Evolutionary conservation across 2,113 vertebrate genomes (phyloP).

Genomic region (Vidua macroura): DNA sequence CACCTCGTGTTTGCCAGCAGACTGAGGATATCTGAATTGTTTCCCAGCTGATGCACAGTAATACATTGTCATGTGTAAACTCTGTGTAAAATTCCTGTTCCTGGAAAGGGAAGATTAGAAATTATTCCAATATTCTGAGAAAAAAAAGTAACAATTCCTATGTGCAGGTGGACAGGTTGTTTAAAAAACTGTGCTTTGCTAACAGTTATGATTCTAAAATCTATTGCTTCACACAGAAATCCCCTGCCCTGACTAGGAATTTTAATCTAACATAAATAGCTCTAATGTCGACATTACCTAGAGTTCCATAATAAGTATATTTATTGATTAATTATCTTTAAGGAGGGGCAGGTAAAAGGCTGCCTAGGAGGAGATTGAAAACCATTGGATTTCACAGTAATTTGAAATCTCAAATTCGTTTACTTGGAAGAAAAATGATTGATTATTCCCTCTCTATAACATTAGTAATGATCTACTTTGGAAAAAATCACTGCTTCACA

Average conservation of each 20-base stretch:
- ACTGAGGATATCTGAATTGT: neutral
- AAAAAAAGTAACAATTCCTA: neutral
- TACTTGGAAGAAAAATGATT: neutral
- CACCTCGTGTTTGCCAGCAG: neutral
- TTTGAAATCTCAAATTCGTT: neutral
- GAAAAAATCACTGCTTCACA: neutral
- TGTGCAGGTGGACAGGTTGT: neutral
- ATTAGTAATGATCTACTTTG: neutral
- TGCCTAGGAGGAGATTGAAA: neutral
- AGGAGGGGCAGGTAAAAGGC: rapidly evolving
- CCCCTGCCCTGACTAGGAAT: neutral
- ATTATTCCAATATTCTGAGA: neutral
- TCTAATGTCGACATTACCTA: neutral
- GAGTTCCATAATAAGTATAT: neutral
- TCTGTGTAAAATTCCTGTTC: neutral
- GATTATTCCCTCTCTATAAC: rapidly evolving
- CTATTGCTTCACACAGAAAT: neutral
- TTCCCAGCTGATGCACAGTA: neutral
- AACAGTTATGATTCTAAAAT: neutral
- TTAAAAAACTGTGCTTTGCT: neutral
- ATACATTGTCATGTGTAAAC: neutral
- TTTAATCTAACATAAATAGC: neutral
- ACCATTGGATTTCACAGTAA: neutral
- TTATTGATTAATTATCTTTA: neutral
- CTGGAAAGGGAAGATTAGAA: neutral